Evolutionary conservation across 2,888 invertebrate genomes (phyloP), one percentile per base, ranked within the genome.

Genomic region (Pteria penguin): DNA sequence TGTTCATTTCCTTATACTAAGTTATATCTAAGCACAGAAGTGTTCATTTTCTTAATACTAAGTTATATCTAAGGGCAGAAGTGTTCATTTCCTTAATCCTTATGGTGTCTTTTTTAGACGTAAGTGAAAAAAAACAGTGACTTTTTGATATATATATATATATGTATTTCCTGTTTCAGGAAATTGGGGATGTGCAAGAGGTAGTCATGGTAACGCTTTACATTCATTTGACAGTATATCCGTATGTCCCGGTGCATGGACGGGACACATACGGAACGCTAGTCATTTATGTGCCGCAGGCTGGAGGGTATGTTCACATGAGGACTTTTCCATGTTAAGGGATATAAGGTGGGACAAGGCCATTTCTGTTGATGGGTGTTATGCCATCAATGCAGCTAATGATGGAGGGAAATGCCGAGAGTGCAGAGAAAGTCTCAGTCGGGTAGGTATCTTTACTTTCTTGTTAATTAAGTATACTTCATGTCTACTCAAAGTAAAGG

Each of bases 331-430:
- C 27, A 57, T 86, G 4, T 83, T 91, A 29, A 78, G 83, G 65
- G 82, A 83, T 57, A 80, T 91, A 66, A 80, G 86, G 0, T 91
- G 90, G 90, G 78, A 84, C 32, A 86, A 86, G 4, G 91, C 90
- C 4, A 80, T 85, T 26, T 79, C 83, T 0, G 72, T 90, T 1
- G 77, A 83, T 2, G 91, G 91, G 26, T 91, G 91, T 76, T 90
- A 84, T 72, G 90, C 89, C 27, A 85, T 88, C 71, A 89, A 90
- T 78, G 91, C 91, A 8, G 90, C 91, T 4, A 89, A 91, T 70
- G 90, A 91, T 83, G 89, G 88, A 8, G 90, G 89, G 1, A 75
- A 84, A 57, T 91, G 91, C 70, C 76, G 82, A 52, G 89, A 89
- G 60, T 91, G 91, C 74, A 62, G 79, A 24, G 80, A 83, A 52